Conservation (phyloP, 1,140 invertebrate species). For the Cotesia chilonis region DNA sequence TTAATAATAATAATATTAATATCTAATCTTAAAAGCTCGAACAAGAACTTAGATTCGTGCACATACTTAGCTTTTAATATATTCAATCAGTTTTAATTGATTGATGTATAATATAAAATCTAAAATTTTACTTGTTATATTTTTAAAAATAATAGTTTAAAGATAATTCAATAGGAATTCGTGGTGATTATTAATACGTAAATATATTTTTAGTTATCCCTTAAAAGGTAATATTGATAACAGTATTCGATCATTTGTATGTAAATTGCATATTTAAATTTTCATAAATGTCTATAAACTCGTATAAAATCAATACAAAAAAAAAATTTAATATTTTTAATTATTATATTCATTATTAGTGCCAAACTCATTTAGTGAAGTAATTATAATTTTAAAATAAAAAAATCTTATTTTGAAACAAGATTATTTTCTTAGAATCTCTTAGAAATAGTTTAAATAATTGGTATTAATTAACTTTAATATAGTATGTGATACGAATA, state of each 20-base stretch:
- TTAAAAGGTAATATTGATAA: neutral
- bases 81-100: constrained; percentile 2
- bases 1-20: constrained; percentile 6
- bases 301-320: neutral
- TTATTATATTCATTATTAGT: neutral
- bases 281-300: constrained; percentile 2
- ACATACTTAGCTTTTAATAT: constrained; percentile 2
- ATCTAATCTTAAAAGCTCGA: constrained; percentile 22
- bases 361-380: neutral
- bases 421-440: too few species aligned
- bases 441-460: too few species aligned
- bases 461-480: too few species aligned
- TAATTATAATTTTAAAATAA: neutral
- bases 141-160: too few species aligned
- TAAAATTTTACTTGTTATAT: too few species aligned
- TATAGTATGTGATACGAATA: too few species aligned
- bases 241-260: constrained; percentile 9
- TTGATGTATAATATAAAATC: constrained; percentile 6
- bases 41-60: constrained; percentile 5
- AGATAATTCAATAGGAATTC: too few species aligned
- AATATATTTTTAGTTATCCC: too few species aligned
- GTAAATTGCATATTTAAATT: neutral
- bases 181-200: too few species aligned
- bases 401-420: neutral
- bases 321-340: neutral